Percentiles rank a stretch among this genome's conserved stretches.
Conservation (phyloP, 2,113 vertebrate genomes). For the Rallus limicola region DNA sequence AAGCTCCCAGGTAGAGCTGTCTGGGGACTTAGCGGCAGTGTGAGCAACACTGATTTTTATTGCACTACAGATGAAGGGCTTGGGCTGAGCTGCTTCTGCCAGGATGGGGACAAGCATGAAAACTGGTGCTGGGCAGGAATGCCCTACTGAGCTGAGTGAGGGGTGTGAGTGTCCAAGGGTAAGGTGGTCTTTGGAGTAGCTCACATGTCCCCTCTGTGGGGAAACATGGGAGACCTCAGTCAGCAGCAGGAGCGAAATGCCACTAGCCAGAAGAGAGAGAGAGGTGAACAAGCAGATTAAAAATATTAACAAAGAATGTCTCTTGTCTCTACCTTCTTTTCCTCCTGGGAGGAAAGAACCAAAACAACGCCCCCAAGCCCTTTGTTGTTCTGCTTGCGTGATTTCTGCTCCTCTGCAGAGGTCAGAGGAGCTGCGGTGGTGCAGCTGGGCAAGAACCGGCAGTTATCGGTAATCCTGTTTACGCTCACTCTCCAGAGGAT, state of each 20-base stretch:
- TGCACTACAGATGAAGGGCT: background rate
- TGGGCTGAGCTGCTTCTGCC: background rate
- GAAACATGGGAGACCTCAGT: background rate
- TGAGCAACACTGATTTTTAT: background rate
- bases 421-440: background rate
- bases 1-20: background rate
- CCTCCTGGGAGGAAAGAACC: background rate
- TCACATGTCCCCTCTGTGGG: background rate
- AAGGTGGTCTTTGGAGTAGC: background rate
- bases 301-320: background rate
- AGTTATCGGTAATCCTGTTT: background rate
- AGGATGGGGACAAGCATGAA: background rate
- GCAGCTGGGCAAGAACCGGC: background rate
- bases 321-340: background rate
- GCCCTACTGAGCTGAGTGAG: background rate
- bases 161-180: background rate
- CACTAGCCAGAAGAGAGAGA: background rate
- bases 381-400: background rate
- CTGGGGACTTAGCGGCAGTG: background rate
- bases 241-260: background rate
- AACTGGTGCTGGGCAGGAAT: background rate
- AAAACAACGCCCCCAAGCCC: background rate
- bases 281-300: background rate
- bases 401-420: background rate
- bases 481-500: background rate